phyloP scores from a whole-genome alignment of 2,797 vertebrate species.

The Denticeps clupeoides region DNA sequence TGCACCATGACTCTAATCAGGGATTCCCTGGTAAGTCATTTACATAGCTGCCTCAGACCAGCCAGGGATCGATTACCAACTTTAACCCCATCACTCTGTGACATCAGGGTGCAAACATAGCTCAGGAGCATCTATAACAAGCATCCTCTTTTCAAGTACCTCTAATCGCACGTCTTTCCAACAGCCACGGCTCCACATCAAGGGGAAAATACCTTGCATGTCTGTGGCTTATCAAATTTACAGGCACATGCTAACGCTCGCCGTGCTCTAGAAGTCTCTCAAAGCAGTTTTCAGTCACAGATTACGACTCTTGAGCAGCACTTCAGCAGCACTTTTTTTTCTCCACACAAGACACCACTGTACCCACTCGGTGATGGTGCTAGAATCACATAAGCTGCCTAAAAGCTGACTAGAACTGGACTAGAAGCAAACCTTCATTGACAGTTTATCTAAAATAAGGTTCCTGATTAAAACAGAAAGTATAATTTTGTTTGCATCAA shows the following conservation, averaged over 20 bases:
- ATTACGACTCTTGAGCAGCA: no score
- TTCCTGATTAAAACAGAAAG: constrained; percentile 16
- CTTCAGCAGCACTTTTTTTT: no score
- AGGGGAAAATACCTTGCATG: constrained; percentile 33
- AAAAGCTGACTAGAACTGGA: no score
- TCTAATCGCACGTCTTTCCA: constrained; percentile 25
- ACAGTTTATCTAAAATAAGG: no score
- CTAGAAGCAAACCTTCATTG: no score
- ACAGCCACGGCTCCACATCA: constrained; percentile 24
- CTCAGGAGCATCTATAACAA: constrained; percentile 10
- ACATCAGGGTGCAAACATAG: constrained; percentile 29
- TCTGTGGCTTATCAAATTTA: constrained; percentile 40
- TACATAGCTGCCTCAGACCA: not conserved
- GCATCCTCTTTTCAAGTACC: constrained; percentile 2
- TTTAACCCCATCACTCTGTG: constrained; percentile 22
- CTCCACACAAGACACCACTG: no score
- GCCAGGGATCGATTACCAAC: constrained; percentile 7
- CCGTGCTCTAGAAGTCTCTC: no score
- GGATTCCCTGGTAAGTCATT: not conserved
- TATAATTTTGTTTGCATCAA: constrained; percentile 26
- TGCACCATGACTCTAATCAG: no score
- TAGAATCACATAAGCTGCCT: no score
- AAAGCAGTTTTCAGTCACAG: no score
- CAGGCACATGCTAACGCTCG: constrained; percentile 24
- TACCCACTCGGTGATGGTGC: no score